Percentiles rank a stretch among this genome's conserved stretches.
phyloP scores from a whole-genome alignment of 92 coral and sea anemone species.

The Galaxea fascicularis region DNA sequence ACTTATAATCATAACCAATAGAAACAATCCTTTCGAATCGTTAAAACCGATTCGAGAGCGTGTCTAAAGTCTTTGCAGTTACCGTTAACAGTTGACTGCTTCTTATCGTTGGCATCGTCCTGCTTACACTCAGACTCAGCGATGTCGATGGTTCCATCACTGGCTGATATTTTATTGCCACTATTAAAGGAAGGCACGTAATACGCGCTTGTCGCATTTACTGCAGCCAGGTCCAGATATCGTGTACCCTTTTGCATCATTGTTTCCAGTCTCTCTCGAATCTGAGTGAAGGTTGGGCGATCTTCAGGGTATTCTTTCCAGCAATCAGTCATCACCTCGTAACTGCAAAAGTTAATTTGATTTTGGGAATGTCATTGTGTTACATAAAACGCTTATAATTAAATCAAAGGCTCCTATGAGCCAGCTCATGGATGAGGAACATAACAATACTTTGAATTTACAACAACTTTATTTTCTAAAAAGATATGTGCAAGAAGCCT shows the following conservation, averaged over 20 bases:
- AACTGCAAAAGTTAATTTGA: slow-evolving; percentile 33
- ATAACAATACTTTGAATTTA: no score
- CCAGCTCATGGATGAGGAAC: no score
- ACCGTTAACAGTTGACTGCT: background rate
- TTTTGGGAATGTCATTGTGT: no score
- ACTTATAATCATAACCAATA: no score
- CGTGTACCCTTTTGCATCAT: slow-evolving; percentile 77
- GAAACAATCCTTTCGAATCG: no score
- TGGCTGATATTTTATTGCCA: slow-evolving; percentile 16
- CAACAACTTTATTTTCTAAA: no score
- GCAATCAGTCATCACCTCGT: slow-evolving; percentile 73
- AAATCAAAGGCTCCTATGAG: no score
- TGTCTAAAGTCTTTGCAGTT: background rate
- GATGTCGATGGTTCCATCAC: background rate
- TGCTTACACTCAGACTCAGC: background rate
- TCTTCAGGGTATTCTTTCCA: slow-evolving; percentile 74
- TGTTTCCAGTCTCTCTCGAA: slow-evolving; percentile 68
- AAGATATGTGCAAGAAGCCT: no score
- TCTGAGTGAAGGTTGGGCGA: slow-evolving; percentile 70
- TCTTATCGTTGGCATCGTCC: background rate
- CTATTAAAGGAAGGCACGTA: slow-evolving; percentile 84
- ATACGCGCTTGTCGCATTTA: slow-evolving; percentile 71
- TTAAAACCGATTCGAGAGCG: no score
- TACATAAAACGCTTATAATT: no score
- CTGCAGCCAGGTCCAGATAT: slow-evolving; percentile 70